Conservation (phyloP, 2,797 vertebrate genomes). For the Lycodopsis pacificus region DNA sequence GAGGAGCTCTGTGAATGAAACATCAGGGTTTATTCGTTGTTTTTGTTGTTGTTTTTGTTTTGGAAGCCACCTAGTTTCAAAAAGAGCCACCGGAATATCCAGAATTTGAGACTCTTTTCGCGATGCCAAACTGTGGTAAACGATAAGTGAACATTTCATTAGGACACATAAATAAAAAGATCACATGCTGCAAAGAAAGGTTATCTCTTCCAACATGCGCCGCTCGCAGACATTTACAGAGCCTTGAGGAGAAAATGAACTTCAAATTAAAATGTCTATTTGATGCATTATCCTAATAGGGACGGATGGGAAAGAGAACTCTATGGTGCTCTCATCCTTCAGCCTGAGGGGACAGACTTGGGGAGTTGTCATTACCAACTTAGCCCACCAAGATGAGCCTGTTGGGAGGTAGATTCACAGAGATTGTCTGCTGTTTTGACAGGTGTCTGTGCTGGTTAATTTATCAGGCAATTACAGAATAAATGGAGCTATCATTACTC, state of each 20-base stretch:
- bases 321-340: slow-evolving; percentile 69
- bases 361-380: slow-evolving; percentile 83
- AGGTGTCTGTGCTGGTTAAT: slow-evolving; percentile 83
- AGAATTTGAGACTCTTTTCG: slow-evolving; percentile 21
- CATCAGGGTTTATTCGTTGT: slow-evolving; percentile 32
- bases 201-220: slow-evolving; percentile 68
- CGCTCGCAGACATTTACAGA: slow-evolving; percentile 76
- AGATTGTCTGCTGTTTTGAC: slow-evolving; percentile 82
- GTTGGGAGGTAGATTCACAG: slow-evolving; percentile 76
- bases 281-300: slow-evolving; percentile 83
- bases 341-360: slow-evolving; percentile 81
- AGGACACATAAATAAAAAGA: slow-evolving; percentile 71
- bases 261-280: slow-evolving; percentile 86
- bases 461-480: slow-evolving; percentile 80
- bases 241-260: slow-evolving; percentile 84
- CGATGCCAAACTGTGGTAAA: slow-evolving; percentile 46
- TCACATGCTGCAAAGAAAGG: slow-evolving; percentile 72
- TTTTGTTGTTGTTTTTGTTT: slow-evolving; percentile 12
- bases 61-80: slow-evolving; percentile 33
- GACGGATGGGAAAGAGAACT: slow-evolving; percentile 77
- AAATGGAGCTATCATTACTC: slow-evolving; percentile 67
- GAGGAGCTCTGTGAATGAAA: slow-evolving; percentile 49
- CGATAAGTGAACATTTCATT: slow-evolving; percentile 64
- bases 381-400: slow-evolving; percentile 78
- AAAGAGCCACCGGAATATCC: slow-evolving; percentile 32